A percentile compares a stretch with the other conserved stretches of the same genome.
Conservation (phyloP, 2,888 invertebrate genomes). For the Lottia scabra region DNA sequence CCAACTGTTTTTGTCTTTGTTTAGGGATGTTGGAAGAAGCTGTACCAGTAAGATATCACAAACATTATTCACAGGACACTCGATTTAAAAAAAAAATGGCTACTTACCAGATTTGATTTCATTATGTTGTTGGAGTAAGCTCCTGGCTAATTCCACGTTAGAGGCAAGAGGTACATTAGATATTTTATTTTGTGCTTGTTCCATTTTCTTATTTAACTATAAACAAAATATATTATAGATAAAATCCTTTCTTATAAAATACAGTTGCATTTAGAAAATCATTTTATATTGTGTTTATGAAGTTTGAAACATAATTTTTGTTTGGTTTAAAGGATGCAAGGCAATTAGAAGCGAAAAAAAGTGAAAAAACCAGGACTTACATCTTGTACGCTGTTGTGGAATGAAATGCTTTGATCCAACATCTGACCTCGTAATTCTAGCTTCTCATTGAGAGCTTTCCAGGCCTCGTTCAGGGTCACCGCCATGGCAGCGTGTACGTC, state of each 20-base stretch:
- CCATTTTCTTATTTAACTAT: conserved; percentile 79
- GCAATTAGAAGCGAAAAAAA: not conserved
- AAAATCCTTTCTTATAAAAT: no score
- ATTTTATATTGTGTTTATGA: no score
- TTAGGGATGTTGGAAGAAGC: no score
- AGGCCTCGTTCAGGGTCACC: conserved; percentile 75
- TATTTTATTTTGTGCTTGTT: conserved; percentile 79
- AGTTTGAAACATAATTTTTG: no score
- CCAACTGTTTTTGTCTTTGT: no score
- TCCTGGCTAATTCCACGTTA: conserved; percentile 80
- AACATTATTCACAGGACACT: no score
- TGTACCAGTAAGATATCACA: no score
- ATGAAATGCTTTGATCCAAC: conserved; percentile 82
- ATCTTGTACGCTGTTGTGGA: conserved; percentile 74
- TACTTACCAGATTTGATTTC: conserved; percentile 72
- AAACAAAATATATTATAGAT: conserved; percentile 10
- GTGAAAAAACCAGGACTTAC: conserved; percentile 63
- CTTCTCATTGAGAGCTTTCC: conserved; percentile 85
- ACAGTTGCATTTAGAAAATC: no score
- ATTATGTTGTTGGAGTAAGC: conserved; percentile 79
- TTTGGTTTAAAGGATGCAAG: no score
- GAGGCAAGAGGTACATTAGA: conserved; percentile 77
- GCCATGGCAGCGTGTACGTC: conserved; percentile 91
- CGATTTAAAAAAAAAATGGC: no score
- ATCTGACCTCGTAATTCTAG: conserved; percentile 82